Conservation (phyloP, 2,113 vertebrate genomes). For the Cryptoleucopteryx plumbea region DNA sequence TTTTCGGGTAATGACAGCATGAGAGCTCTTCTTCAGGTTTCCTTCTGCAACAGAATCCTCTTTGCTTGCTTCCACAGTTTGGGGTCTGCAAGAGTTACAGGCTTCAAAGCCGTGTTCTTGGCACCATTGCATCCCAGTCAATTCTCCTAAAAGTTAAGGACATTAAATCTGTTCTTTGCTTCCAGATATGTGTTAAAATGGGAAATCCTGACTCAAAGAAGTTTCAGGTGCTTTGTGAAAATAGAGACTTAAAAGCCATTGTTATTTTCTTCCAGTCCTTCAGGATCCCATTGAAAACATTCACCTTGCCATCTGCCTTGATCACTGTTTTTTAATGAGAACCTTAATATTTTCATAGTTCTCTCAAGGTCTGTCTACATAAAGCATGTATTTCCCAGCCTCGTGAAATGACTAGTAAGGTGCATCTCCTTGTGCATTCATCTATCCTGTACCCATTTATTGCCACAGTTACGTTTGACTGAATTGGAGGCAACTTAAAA, state of each 20-base stretch:
- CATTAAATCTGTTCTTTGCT: not conserved
- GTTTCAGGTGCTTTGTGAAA: not conserved
- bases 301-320: not conserved
- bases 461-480: not conserved
- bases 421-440: not conserved
- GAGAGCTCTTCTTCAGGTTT: not conserved
- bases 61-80: not conserved
- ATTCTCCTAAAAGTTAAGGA: not conserved
- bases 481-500: not conserved
- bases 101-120: not conserved
- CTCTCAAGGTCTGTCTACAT: not conserved
- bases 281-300: not conserved
- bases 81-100: not conserved
- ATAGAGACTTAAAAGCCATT: not conserved
- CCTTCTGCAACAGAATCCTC: not conserved
- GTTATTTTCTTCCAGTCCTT: not conserved
- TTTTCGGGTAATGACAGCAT: not conserved
- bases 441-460: not conserved
- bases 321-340: not conserved
- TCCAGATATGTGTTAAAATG: not conserved
- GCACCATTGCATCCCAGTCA: not conserved
- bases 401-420: not conserved
- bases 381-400: not conserved
- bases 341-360: not conserved
- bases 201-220: not conserved